These are phyloP conservation scores for Coendou prehensilis DNA, from an alignment of 2,797 vertebrate genomes.

Conservation along the genomic window DNA sequence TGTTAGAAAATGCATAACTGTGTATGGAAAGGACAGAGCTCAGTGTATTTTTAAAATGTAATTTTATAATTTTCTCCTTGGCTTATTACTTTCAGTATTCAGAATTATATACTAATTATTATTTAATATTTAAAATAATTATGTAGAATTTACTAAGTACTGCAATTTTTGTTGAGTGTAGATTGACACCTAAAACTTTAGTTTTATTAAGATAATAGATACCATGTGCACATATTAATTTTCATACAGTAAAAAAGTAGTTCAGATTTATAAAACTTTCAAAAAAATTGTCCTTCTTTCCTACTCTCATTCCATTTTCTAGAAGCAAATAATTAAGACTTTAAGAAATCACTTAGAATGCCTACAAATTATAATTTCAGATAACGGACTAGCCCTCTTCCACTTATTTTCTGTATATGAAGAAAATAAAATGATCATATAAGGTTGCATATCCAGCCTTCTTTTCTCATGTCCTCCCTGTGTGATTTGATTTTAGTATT, in stretches of 20 bases:
- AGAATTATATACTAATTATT: conserved; percentile 48
- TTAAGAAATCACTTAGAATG: conserved; percentile 33
- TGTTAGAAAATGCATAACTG: neutral
- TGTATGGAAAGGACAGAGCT: neutral
- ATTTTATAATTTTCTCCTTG: conserved; percentile 38
- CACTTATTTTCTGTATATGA: conserved; percentile 5
- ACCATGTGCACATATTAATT: neutral
- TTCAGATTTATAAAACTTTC: neutral
- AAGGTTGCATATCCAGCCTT: neutral
- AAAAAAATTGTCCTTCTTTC: neutral
- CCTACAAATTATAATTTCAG: neutral
- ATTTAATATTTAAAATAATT: conserved; percentile 59
- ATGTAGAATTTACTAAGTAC: conserved; percentile 49
- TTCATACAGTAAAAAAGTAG: conserved; percentile 44
- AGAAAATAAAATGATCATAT: neutral
- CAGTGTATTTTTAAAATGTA: conserved; percentile 24
- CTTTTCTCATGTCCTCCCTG: neutral
- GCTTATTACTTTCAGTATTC: conserved; percentile 9
- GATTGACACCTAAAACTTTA: conserved; percentile 34
- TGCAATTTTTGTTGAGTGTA: conserved; percentile 38
- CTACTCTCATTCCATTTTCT: neutral
- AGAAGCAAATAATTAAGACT: conserved; percentile 14
- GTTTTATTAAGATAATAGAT: conserved; percentile 38
- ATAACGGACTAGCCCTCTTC: neutral
- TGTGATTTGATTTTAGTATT: neutral